These are phyloP conservation scores for Euclidia mi DNA, from an alignment of 2,888 invertebrate genomes.

Conservation along the genomic window DNA sequence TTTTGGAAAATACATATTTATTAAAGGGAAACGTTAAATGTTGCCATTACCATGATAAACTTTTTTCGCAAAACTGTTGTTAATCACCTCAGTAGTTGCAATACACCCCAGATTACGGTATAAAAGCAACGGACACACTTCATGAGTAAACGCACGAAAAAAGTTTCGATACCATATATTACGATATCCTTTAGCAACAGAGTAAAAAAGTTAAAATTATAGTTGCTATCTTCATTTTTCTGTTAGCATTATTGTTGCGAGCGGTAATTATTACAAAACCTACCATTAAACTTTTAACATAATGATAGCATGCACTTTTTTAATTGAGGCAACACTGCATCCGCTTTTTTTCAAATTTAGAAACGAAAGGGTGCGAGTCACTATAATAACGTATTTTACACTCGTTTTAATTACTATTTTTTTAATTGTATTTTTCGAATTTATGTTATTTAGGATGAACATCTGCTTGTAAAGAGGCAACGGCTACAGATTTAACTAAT, in stretches of 20 bases:
- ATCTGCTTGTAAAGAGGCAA: conserved; percentile 22
- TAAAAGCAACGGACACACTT: no score
- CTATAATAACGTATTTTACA: conserved; percentile 14
- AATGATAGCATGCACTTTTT: conserved; percentile 78
- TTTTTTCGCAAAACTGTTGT: no score
- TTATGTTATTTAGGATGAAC: conserved; percentile 1
- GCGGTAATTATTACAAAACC: conserved; percentile 69
- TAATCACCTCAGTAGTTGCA: no score
- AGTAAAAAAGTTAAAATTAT: conserved; percentile 13
- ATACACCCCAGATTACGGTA: no score
- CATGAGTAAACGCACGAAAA: neutral
- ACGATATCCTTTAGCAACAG: conserved; percentile 5
- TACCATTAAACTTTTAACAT: conserved; percentile 68
- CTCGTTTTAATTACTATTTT: conserved; percentile 34
- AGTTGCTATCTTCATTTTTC: conserved; percentile 59
- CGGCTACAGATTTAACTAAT: neutral
- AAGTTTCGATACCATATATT: neutral
- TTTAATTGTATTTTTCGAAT: conserved; percentile 12
- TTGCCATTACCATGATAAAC: no score
- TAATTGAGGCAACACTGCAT: conserved; percentile 68
- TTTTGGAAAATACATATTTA: no score
- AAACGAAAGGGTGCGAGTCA: conserved; percentile 39
- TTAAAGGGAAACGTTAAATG: no score
- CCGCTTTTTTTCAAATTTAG: conserved; percentile 53
- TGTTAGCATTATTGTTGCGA: conserved; percentile 45